phyloP scores from a whole-genome alignment of 2,113 vertebrate species.

The Triplophysa tibetana region DNA sequence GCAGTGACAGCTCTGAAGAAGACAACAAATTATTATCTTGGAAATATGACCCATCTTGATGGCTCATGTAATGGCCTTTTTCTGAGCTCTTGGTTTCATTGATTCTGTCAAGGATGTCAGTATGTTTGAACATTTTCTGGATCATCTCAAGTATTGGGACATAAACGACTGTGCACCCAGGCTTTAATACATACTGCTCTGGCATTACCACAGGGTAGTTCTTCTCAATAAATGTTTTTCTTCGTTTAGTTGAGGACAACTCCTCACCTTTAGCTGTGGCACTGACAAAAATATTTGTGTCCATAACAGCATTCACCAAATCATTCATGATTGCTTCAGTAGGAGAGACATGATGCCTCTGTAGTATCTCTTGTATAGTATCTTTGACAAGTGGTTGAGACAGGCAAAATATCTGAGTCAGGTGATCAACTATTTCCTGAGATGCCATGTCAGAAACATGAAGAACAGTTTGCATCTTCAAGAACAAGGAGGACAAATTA shows the following conservation, averaged over 20 bases:
- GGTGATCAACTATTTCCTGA: slow-evolving; percentile 19
- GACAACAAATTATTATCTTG: slow-evolving; percentile 28
- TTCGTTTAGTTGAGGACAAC: slow-evolving; percentile 29
- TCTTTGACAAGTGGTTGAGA: slow-evolving; percentile 10
- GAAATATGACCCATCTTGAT: slow-evolving; percentile 27
- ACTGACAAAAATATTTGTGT: slow-evolving; percentile 35
- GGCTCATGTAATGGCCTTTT: slow-evolving; percentile 29
- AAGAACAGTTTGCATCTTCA: slow-evolving; percentile 35
- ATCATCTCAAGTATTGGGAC: slow-evolving; percentile 33
- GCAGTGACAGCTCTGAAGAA: slow-evolving; percentile 17
- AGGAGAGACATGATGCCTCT: slow-evolving; percentile 8
- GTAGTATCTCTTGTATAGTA: neutral
- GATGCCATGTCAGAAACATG: slow-evolving; percentile 31
- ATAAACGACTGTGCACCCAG: slow-evolving; percentile 11
- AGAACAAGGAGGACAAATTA: slow-evolving; percentile 40
- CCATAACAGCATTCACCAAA: slow-evolving; percentile 22
- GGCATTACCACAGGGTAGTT: slow-evolving; percentile 33
- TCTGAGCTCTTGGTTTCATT: neutral
- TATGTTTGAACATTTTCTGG: slow-evolving; percentile 38
- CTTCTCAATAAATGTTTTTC: neutral
- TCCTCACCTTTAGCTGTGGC: slow-evolving; percentile 31
- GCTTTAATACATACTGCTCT: slow-evolving; percentile 21
- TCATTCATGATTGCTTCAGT: slow-evolving; percentile 16
- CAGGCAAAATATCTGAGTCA: slow-evolving; percentile 1
- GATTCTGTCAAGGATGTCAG: slow-evolving; percentile 33